phyloP scores from a whole-genome alignment of 1,140 invertebrate species.

The Halyomorpha halys region DNA sequence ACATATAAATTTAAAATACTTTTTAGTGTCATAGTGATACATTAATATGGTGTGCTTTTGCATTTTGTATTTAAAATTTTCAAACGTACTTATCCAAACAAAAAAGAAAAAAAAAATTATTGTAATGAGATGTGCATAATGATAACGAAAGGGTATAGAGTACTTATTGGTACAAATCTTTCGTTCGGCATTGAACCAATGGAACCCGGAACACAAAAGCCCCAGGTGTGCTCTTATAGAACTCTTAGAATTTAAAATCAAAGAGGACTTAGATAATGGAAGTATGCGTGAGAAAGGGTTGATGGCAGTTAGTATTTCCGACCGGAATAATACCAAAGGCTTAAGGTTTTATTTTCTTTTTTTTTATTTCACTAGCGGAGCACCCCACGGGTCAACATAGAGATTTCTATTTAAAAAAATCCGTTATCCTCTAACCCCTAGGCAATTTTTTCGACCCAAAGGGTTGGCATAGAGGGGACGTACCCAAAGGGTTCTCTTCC shows the following conservation, averaged over 20 bases:
- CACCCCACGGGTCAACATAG: neutral
- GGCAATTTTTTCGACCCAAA: no score
- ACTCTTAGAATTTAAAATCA: neutral
- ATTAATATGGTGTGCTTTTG: no score
- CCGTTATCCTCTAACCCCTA: neutral
- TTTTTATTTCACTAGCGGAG: neutral
- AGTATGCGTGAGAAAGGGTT: neutral
- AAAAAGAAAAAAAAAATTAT: no score
- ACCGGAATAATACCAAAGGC: conserved; percentile 26
- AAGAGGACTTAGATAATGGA: neutral
- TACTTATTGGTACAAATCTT: no score
- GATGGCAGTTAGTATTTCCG: neutral
- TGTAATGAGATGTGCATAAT: no score
- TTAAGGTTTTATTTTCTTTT: conserved; percentile 28
- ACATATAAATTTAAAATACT: no score
- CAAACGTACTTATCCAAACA: no score
- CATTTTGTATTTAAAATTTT: no score
- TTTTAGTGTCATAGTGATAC: no score
- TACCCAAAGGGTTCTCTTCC: no score
- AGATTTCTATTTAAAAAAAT: conserved; percentile 16
- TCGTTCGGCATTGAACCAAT: neutral
- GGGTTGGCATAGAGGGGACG: no score
- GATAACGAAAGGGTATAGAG: no score
- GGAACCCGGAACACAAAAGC: neutral
- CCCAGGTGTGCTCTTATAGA: neutral